phyloP scores from a whole-genome alignment of 2,113 vertebrate genomes.

The Coreoperca whiteheadi region DNA sequence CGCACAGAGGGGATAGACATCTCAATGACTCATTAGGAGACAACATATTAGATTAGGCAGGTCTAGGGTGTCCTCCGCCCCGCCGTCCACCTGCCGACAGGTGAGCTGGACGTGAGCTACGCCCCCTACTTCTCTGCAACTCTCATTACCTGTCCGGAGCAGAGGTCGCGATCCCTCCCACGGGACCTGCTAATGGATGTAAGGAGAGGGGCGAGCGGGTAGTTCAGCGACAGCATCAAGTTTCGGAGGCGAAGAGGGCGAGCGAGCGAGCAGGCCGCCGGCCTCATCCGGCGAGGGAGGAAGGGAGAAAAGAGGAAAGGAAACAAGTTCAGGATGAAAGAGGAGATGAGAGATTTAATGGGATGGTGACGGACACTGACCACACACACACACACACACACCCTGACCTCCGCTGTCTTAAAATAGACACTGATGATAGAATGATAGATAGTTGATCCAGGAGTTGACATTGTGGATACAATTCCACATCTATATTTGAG shows the following conservation, averaged over 20 bases:
- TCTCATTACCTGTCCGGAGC: slow-evolving; percentile 57
- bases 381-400: slow-evolving; percentile 23
- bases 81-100: slow-evolving; percentile 79
- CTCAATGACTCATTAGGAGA: slow-evolving; percentile 85
- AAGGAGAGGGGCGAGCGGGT: slow-evolving; percentile 34
- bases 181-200: slow-evolving; percentile 74
- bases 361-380: slow-evolving; percentile 26
- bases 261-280: no score
- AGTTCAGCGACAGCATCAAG: no score
- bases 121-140: not conserved
- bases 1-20: slow-evolving; percentile 54
- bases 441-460: no score
- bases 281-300: not conserved
- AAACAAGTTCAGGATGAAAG: slow-evolving; percentile 32
- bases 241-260: no score
- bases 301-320: slow-evolving; percentile 1
- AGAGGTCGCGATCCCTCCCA: slow-evolving; percentile 56
- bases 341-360: slow-evolving; percentile 33
- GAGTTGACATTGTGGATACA: not conserved
- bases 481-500: slow-evolving; percentile 5
- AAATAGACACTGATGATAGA: no score
- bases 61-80: slow-evolving; percentile 72
- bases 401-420: not conserved
- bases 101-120: slow-evolving; percentile 60
- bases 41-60: slow-evolving; percentile 77